Base-by-base conservation (phyloP, 2,113 vertebrate genomes). In the Melanostigma gelatinosum region DNA sequence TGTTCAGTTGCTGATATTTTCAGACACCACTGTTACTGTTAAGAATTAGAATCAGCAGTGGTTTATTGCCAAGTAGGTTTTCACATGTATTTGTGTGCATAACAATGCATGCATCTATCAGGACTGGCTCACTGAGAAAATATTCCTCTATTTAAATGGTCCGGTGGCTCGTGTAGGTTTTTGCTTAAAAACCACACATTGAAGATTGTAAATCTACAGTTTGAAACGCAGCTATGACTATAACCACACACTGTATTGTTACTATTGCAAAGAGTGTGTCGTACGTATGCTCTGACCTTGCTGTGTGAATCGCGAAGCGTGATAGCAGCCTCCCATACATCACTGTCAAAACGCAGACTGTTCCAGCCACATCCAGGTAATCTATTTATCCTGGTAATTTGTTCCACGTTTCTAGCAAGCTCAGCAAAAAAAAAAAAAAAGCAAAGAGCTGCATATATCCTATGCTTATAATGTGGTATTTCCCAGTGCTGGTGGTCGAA, bases 351-450 rank as follows among this genome's bases (percentile, higher is more conserved):
- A 79, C 84, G 52, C 85, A 86, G 88, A 80, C 88, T 83, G 90
- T 52, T 85, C 75, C 80, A 83, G 85, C 88, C 75, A 88, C 87
- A 85, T 83, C 68, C 87, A 75, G 87, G 84, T 94, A 92, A 94
- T 95, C 93, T 93, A 90, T 93, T 94, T 91, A 88, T 93, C 86
- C 80, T 58, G 57, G 69, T 82, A 79, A 92, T 93, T 94, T 89
- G 90, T 81, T 87, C 65, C 50, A 7, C 82, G 55, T 54, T 92
- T 92, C 77, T 84, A 91, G 92, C 88, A 80, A 80, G 42, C 84
- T 50, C 80, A 91, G 93, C 91, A 90, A 74, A 89, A 84, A 88
- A 68, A 71, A 76, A 2, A 12, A 34, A 72, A 71, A 77, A 5
- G 16, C 38, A 44, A 8, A 15, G 15, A 57, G 58, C 85, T 32